Base-by-base conservation (phyloP, 2,113 vertebrate species). In the Cairina moschata region DNA sequence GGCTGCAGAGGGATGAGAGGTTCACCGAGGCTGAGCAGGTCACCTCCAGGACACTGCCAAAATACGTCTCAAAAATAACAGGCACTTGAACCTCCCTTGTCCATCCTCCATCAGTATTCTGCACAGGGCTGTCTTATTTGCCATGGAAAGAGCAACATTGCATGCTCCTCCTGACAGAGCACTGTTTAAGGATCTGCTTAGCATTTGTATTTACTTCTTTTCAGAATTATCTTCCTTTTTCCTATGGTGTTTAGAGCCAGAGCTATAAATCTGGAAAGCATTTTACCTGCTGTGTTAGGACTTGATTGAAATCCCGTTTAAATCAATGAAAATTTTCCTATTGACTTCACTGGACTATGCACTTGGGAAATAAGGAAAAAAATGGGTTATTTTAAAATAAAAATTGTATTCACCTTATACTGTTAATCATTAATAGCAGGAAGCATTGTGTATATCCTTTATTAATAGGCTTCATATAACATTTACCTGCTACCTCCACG, bases 201-300 rank as follows among this genome's bases (percentile, higher is more conserved):
- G 86, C 68, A 86, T 71, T 88, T 55, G 7, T 81, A 66, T 77
- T 86, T 66, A 67, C 67, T 79, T 83, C 93, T 87, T 73, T 48
- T 62, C 23, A 28, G 71, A 85, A 88, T 87, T 48, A 60, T 56
- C 83, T 90, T 63, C 21, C 63, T 42, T 71, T 92, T 69, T 75
- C 26, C 60, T 85, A 82, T 88, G 48, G 1, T 60, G 85, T 87
- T 88, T 83, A 71, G 42, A 67, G 67, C 21, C 68, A 52, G 40
- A 86, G 60, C 94, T 78, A 74, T 91, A 93, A 93, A 95, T 90
- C 85, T 77, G 72, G 50, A 63, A 68, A 83, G 72, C 31, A 3
- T 85, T 93, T 91, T 50, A 54, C 55, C 5, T 25, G n/a, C 67
- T 66, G 75, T 54, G 54, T 86, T 93, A 93, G 67, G 74, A 55